phyloP scores from a whole-genome alignment of 2,113 vertebrate genomes.

The Phyllostomus hastatus region DNA sequence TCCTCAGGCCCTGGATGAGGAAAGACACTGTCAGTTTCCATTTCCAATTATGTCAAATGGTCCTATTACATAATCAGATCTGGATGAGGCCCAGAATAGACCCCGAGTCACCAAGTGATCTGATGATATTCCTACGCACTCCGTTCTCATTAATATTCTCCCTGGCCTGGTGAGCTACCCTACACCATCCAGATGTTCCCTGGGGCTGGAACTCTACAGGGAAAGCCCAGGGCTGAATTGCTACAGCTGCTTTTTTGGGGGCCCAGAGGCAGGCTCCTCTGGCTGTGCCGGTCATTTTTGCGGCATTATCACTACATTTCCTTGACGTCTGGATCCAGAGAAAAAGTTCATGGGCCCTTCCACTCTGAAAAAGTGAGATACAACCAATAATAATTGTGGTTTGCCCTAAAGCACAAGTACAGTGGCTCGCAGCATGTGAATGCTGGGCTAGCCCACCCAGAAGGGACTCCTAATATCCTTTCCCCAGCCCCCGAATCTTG shows the following conservation, averaged over 20 bases:
- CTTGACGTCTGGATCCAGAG: neutral
- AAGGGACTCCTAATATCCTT: neutral
- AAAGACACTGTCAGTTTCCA: slow-evolving; percentile 4
- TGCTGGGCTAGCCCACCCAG: neutral
- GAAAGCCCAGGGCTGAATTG: neutral
- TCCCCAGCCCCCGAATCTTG: neutral
- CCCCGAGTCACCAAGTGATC: neutral
- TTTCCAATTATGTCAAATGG: neutral
- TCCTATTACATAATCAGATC: neutral
- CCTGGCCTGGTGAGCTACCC: neutral
- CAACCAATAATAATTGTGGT: neutral
- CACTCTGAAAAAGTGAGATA: neutral
- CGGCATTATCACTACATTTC: neutral
- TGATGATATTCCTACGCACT: neutral
- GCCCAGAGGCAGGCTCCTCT: neutral
- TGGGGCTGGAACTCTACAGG: neutral
- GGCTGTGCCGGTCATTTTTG: neutral
- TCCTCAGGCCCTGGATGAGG: neutral
- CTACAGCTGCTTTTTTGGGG: neutral
- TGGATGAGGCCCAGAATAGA: neutral
- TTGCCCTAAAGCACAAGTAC: neutral
- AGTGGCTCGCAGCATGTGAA: neutral
- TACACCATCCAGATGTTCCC: neutral
- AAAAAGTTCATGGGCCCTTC: neutral
- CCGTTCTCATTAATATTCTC: neutral